Evolutionary conservation across 2,888 invertebrate genomes (phyloP).

Genomic region (Tryphoninae sp.): DNA sequence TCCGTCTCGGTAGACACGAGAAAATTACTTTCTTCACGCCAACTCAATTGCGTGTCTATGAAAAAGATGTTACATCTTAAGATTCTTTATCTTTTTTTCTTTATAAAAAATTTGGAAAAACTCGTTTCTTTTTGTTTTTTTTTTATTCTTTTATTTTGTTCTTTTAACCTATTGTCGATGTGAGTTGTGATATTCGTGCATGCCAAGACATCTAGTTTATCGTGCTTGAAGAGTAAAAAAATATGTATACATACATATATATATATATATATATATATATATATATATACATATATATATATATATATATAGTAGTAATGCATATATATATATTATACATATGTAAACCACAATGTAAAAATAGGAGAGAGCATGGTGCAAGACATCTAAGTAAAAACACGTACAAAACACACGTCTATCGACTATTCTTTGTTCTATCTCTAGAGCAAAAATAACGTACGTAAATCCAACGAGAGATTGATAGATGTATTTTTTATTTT

Average conservation of each 20-base stretch:
- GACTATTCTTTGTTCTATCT: conserved; percentile 73
- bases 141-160: neutral
- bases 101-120: conserved; percentile 20
- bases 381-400: conserved; percentile 79
- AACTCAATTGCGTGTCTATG: neutral
- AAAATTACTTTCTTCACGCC: conserved; percentile 7
- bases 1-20: neutral
- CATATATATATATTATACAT: conserved; percentile 43
- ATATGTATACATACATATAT: conserved; percentile 57
- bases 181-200: conserved; percentile 77
- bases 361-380: conserved; percentile 77
- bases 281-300: conserved; percentile 40
- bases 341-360: conserved; percentile 33
- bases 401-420: conserved; percentile 76
- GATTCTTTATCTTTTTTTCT: conserved; percentile 17
- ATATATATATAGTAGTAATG: conserved; percentile 31
- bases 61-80: conserved; percentile 4
- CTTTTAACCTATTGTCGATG: conserved; percentile 66
- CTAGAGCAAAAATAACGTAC: conserved; percentile 69
- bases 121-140: neutral
- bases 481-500: neutral
- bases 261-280: conserved; percentile 18
- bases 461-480: conserved; percentile 33
- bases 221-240: conserved; percentile 66
- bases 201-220: conserved; percentile 79